phyloP scores from a whole-genome alignment of 2,113 vertebrate genomes.

The Ivindomyrus marchei region DNA sequence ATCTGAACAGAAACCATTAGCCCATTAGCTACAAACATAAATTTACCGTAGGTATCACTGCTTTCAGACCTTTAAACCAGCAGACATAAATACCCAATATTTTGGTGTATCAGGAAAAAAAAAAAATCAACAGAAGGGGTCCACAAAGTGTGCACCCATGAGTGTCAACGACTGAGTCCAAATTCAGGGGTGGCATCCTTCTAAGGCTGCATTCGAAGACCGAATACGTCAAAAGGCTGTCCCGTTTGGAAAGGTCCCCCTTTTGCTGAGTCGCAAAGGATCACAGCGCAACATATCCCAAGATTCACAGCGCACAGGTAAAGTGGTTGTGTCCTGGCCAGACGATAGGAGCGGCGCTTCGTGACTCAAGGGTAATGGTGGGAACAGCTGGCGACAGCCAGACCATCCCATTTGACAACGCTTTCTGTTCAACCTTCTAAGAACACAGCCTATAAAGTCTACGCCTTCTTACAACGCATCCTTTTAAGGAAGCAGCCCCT shows the following conservation, averaged over 20 bases:
- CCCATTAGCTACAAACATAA: not conserved
- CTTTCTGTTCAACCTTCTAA: not conserved
- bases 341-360: not conserved
- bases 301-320: not conserved
- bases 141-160: not conserved
- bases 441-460: not conserved
- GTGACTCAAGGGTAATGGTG: not conserved
- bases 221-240: not conserved
- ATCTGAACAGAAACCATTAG: not conserved
- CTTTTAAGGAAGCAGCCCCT: not conserved
- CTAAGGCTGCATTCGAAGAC: not conserved
- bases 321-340: not conserved
- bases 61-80: not conserved
- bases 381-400: not conserved
- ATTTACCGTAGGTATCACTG: not conserved
- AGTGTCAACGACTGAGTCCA: not conserved
- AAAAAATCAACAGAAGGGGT: not conserved
- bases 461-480: not conserved
- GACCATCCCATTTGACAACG: not conserved
- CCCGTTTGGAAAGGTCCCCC: not conserved
- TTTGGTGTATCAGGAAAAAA: not conserved
- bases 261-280: not conserved
- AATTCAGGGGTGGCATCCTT: not conserved
- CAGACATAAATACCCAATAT: not conserved
- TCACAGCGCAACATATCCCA: not conserved